A percentile compares a stretch with the other conserved stretches of the same genome.
Conservation (phyloP, 2,797 vertebrate species). For the Trachops cirrhosus region DNA sequence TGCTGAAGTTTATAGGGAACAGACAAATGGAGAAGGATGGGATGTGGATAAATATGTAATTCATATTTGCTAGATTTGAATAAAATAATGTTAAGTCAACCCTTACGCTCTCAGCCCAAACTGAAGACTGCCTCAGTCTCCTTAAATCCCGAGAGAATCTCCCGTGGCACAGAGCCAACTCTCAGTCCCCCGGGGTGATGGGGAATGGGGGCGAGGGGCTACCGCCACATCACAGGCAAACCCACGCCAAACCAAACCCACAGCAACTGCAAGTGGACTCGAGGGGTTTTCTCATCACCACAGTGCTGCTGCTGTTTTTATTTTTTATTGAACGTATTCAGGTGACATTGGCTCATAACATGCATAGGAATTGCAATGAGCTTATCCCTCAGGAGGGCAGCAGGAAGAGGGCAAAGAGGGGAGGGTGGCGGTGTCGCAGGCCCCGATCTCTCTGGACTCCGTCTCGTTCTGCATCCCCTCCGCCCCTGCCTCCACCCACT, state of each 20-base stretch:
- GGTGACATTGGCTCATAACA: too few relatives aligned
- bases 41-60: neutral
- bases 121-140: neutral
- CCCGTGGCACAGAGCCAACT: neutral
- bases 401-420: neutral
- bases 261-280: rapidly evolving
- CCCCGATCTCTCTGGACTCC: rapidly evolving
- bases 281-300: neutral
- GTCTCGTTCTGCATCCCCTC: rapidly evolving
- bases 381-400: neutral
- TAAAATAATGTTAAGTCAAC: neutral
- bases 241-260: neutral
- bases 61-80: neutral
- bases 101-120: neutral
- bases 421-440: rapidly evolving
- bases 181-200: neutral
- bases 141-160: neutral
- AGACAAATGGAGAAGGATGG: neutral
- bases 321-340: too few relatives aligned
- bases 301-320: neutral
- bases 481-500: rapidly evolving
- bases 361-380: neutral
- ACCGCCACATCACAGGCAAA: neutral
- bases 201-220: too few relatives aligned
- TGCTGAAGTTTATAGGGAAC: neutral